phyloP scores from a whole-genome alignment of 2,888 invertebrate genomes.

The Oscheius myriophilus region DNA sequence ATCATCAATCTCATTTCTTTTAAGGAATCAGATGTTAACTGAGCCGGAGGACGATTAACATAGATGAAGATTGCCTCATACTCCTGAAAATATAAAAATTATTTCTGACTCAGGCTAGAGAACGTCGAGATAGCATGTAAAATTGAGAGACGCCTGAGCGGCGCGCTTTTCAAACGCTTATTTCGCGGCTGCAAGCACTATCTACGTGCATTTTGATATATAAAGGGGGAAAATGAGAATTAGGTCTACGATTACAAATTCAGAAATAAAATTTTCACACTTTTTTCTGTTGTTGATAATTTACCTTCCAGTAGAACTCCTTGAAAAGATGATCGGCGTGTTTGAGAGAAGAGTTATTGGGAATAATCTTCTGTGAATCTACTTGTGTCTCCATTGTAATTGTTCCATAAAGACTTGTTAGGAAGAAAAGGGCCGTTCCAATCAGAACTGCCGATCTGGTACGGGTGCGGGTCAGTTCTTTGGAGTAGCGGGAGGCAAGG shows the following conservation, averaged over 20 bases:
- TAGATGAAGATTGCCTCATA: conserved; percentile 38
- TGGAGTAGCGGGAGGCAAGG: conserved; percentile 16
- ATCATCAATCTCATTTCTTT: conserved; percentile 33
- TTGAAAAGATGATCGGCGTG: conserved; percentile 33
- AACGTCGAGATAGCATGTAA: too few species aligned
- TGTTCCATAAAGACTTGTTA: conserved; percentile 32
- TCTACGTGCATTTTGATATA: too few species aligned
- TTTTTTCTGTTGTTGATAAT: too few species aligned
- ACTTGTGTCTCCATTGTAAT: conserved; percentile 32
- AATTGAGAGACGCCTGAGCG: too few species aligned
- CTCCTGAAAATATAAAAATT: conserved; percentile 35
- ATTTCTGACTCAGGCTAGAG: too few species aligned
- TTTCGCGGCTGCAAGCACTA: too few species aligned
- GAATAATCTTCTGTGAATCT: conserved; percentile 41
- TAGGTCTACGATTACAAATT: too few species aligned
- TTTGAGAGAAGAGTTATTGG: conserved; percentile 33
- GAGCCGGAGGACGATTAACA: conserved; percentile 37
- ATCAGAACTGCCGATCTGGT: conserved; percentile 21
- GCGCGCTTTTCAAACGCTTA: too few species aligned
- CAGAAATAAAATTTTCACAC: too few species aligned
- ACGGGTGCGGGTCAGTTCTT: conserved; percentile 14
- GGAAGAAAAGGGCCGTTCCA: conserved; percentile 22
- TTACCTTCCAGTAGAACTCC: conserved; percentile 38
- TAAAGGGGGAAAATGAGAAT: too few species aligned
- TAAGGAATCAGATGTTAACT: conserved; percentile 5